Evolutionary conservation across 2,797 vertebrate species (phyloP).

Genomic region (Pipistrellus pygmaeus): DNA sequence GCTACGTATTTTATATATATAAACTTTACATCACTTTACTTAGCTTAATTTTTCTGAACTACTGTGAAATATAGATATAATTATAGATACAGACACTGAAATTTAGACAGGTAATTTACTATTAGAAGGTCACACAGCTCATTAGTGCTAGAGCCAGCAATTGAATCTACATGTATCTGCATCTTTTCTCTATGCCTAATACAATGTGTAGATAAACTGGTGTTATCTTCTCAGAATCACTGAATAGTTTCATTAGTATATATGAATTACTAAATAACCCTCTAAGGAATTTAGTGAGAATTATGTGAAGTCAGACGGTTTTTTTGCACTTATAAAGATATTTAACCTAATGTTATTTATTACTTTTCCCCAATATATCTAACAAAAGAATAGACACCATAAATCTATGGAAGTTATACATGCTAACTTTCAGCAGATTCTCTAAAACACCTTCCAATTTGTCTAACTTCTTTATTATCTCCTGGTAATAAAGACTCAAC

Average conservation of each 20-base stretch:
- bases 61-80: background rate
- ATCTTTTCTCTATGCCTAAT: background rate
- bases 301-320: background rate
- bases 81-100: background rate
- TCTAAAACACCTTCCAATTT: background rate
- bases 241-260: background rate
- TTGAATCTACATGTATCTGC: background rate
- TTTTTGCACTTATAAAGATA: background rate
- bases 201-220: background rate
- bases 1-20: background rate
- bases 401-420: background rate
- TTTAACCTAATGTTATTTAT: background rate
- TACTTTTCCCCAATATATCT: background rate
- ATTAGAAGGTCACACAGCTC: background rate
- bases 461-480: background rate
- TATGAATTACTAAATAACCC: background rate
- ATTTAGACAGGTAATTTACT: background rate
- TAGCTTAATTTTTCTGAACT: conserved; percentile 22
- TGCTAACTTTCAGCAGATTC: background rate
- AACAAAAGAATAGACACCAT: background rate
- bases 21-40: background rate
- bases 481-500: background rate
- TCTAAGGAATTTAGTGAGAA: background rate
- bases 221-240: background rate
- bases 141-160: background rate